Conservation (phyloP, 1,140 invertebrate genomes). For the Hycleus phaleratus region DNA sequence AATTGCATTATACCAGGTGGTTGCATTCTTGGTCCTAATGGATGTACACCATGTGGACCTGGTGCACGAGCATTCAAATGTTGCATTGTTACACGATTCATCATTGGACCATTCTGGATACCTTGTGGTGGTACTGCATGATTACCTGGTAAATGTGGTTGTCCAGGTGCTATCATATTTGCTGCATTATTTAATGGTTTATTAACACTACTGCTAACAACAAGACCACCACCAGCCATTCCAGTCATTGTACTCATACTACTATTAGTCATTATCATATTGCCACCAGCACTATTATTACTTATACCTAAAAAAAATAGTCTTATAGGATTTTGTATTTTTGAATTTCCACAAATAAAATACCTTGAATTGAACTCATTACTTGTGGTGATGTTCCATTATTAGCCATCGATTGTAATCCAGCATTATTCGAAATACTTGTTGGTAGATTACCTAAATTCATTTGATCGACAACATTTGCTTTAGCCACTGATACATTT, state of each 20-base stretch:
- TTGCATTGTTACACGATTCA: constrained; percentile 52
- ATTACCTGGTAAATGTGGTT: constrained; percentile 40
- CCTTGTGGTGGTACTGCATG: constrained; percentile 41
- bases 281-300: constrained; percentile 52
- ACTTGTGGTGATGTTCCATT: constrained; percentile 52
- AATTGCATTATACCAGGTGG: constrained; percentile 36
- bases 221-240: constrained; percentile 53
- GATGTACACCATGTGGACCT: constrained; percentile 37
- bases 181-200: constrained; percentile 51
- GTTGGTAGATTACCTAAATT: constrained; percentile 50
- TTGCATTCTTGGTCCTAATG: constrained; percentile 48
- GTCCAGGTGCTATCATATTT: constrained; percentile 37
- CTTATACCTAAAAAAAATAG: constrained; percentile 48
- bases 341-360: constrained; percentile 5
- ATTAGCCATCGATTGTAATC: constrained; percentile 50
- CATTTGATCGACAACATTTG: constrained; percentile 48
- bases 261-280: constrained; percentile 64
- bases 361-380: constrained; percentile 60
- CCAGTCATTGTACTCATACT: constrained; percentile 55
- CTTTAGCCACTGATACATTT: constrained; percentile 59
- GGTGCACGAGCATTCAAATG: constrained; percentile 35
- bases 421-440: constrained; percentile 52
- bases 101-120: constrained; percentile 66
- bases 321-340: too few relatives aligned
- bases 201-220: constrained; percentile 61